Percentiles rank a stretch among this genome's conserved stretches.
Evolutionary conservation across 2,888 invertebrate genomes (phyloP).

Genomic region (Synergus japonicus): DNA sequence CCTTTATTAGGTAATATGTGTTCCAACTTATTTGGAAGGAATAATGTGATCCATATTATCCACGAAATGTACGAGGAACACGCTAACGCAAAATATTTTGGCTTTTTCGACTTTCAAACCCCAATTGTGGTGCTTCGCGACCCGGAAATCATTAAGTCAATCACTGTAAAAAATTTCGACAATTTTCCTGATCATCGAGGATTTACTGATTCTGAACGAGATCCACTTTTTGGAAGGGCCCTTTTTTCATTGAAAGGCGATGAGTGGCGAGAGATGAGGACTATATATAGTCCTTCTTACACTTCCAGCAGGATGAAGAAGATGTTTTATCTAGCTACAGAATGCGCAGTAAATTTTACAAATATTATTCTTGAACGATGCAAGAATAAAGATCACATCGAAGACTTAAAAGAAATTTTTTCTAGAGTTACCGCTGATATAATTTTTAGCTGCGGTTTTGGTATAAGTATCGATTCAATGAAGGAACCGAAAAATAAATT

Average conservation of each 20-base stretch:
- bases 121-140: conserved; percentile 67
- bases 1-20: conserved; percentile 60
- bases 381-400: no score
- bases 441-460: no score
- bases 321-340: no score
- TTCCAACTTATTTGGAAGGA: conserved; percentile 46
- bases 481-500: no score
- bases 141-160: conserved; percentile 67
- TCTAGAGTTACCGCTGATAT: no score
- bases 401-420: no score
- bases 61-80: conserved; percentile 55
- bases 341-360: no score
- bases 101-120: conserved; percentile 63
- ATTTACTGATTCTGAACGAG: conserved; percentile 55
- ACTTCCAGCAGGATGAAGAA: conserved; percentile 64
- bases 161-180: conserved; percentile 68
- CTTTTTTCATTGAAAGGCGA: conserved; percentile 71
- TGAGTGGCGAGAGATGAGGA: conserved; percentile 79
- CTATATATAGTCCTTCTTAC: conserved; percentile 79
- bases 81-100: conserved; percentile 63
- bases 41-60: conserved; percentile 44
- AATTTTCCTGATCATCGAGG: conserved; percentile 65
- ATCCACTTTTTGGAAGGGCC: conserved; percentile 60
- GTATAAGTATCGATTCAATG: no score
- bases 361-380: no score